A percentile compares a stretch with the other conserved stretches of the same genome.
Evolutionary conservation across 2,797 vertebrate species (phyloP).

Genomic region (Crocodylus rhombifer): DNA sequence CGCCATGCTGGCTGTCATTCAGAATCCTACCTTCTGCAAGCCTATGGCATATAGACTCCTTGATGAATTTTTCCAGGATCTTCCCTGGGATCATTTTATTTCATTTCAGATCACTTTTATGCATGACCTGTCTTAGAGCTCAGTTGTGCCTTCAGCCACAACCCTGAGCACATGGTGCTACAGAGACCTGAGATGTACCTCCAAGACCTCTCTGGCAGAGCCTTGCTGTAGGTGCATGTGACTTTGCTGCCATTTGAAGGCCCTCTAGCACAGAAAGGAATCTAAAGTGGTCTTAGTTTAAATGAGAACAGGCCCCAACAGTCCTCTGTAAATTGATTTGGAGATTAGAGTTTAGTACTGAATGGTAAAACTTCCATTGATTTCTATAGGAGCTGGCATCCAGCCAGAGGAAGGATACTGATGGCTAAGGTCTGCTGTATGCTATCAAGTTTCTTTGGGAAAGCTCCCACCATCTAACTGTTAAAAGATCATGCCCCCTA

Average conservation of each 20-base stretch:
- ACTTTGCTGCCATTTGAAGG: not conserved
- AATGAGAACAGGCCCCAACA: not conserved
- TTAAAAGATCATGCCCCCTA: no score
- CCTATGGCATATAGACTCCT: no score
- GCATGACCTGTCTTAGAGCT: not conserved
- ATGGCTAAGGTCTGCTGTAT: not conserved
- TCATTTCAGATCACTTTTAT: not conserved
- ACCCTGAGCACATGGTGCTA: not conserved
- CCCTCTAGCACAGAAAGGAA: not conserved
- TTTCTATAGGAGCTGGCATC: not conserved
- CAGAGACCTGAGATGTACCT: not conserved
- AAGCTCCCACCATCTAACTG: no score
- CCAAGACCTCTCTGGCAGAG: not conserved
- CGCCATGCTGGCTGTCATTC: no score
- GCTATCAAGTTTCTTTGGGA: no score
- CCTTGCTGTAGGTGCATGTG: not conserved
- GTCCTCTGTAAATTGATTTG: fast-evolving
- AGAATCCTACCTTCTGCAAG: no score
- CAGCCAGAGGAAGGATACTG: not conserved
- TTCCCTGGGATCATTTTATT: no score
- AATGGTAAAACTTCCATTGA: not conserved
- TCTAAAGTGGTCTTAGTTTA: not conserved
- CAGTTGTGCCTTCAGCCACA: not conserved
- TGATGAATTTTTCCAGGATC: no score
- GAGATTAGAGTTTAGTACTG: not conserved